phyloP scores from a whole-genome alignment of 2,888 invertebrate species.

The Oscheius myriophilus region DNA sequence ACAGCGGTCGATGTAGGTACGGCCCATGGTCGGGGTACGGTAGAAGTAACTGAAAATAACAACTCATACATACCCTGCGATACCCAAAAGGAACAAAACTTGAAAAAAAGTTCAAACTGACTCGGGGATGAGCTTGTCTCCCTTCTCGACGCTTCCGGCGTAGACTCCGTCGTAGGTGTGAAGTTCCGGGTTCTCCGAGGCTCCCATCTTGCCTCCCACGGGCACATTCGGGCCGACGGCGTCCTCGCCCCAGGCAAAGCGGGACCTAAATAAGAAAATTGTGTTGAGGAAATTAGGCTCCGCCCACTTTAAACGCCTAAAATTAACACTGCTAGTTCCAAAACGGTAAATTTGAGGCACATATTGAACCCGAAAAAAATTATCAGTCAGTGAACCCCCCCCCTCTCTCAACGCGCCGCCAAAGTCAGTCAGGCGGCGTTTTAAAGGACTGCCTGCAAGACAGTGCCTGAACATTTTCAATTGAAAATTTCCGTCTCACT shows the following conservation, averaged over 20 bases:
- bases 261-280: slow-evolving; percentile 33
- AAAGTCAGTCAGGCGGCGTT: no score
- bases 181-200: slow-evolving; percentile 60
- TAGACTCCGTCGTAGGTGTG: slow-evolving; percentile 65
- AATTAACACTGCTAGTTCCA: background rate
- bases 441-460: no score
- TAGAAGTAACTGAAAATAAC: slow-evolving; percentile 57
- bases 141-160: slow-evolving; percentile 55
- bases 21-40: slow-evolving; percentile 61
- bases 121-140: slow-evolving; percentile 63
- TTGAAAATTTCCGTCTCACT: no score
- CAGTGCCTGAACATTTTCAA: no score
- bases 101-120: slow-evolving; percentile 15
- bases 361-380: no score
- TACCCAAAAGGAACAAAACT: no score
- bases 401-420: no score
- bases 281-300: background rate
- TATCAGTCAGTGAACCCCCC: no score
- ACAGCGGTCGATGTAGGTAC: slow-evolving; percentile 63
- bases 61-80: no score
- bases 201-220: slow-evolving; percentile 61
- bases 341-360: no score
- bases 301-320: no score
- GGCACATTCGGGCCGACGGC: slow-evolving; percentile 60
- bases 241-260: slow-evolving; percentile 59